Conservation (phyloP, 2,888 invertebrate genomes). For the Busseola fusca region DNA sequence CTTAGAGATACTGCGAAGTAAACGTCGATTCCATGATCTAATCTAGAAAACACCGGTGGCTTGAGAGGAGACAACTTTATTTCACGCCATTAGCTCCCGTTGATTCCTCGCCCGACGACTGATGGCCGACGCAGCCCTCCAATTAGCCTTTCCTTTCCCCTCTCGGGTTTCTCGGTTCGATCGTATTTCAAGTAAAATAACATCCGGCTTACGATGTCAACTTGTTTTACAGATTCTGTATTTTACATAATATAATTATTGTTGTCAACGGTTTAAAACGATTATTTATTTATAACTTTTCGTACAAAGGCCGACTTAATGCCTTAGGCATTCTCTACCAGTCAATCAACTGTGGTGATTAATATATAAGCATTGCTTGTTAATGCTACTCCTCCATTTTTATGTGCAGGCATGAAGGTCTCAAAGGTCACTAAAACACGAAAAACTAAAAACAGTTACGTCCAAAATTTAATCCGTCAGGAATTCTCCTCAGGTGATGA, state of each 20-base stretch:
- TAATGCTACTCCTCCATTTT: neutral
- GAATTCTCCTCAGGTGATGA: slow-evolving; percentile 2
- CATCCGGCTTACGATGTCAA: slow-evolving; percentile 34
- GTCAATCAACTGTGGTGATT: too few species aligned
- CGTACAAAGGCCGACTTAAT: too few species aligned
- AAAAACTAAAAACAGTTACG: neutral
- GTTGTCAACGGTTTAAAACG: neutral
- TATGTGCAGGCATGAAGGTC: neutral
- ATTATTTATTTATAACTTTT: neutral
- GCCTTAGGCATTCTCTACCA: too few species aligned
- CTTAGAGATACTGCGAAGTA: slow-evolving; percentile 8
- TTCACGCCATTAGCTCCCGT: slow-evolving; percentile 45
- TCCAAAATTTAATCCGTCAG: neutral
- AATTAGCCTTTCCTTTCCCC: slow-evolving; percentile 56
- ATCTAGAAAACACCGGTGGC: slow-evolving; percentile 25
- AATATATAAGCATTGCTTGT: neutral
- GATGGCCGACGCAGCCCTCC: slow-evolving; percentile 50
- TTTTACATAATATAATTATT: neutral
- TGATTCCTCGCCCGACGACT: slow-evolving; percentile 36
- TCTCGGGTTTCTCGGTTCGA: slow-evolving; percentile 52
- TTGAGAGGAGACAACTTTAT: slow-evolving; percentile 34
- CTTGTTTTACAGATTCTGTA: slow-evolving; percentile 13
- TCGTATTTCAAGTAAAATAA: slow-evolving; percentile 51
- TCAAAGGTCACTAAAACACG: neutral
- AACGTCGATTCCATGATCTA: slow-evolving; percentile 15